These are phyloP conservation scores for Stylophora pistillata DNA, from an alignment of 64 coral and sea anemone species.

Conservation along the genomic window DNA sequence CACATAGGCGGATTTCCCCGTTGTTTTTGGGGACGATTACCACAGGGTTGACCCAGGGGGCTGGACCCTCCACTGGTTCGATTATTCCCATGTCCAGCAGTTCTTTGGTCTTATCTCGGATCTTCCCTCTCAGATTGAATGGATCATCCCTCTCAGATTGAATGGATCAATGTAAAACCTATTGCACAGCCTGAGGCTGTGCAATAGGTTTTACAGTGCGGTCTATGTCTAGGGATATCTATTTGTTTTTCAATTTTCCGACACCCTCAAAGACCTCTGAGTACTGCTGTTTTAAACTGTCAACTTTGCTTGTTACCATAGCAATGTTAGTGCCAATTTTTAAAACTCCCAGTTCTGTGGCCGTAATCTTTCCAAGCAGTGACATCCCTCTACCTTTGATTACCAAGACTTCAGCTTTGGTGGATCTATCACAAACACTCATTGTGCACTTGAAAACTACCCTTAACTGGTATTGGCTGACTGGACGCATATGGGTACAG, in stretches of 20 bases:
- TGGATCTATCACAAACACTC: background rate
- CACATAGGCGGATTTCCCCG: constrained; percentile 21
- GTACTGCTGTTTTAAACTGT: constrained; percentile 16
- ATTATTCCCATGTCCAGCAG: constrained; percentile 27
- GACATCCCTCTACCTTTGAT: constrained; percentile 24
- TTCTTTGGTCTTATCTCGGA: constrained; percentile 24
- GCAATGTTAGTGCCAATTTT: constrained; percentile 16
- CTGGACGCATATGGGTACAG: constrained; percentile 18
- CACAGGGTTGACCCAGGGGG: constrained; percentile 36
- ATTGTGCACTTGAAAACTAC: constrained; percentile 17
- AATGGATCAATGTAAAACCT: too few species aligned
- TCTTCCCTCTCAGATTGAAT: background rate
- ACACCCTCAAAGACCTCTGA: constrained; percentile 15
- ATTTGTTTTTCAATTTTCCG: constrained; percentile 2
- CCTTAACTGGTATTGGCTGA: constrained; percentile 26
- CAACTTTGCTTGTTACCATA: background rate
- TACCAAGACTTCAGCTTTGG: constrained; percentile 2
- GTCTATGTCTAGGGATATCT: constrained; percentile 19
- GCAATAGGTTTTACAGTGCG: constrained; percentile 15
- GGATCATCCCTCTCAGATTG: too few species aligned
- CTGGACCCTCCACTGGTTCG: constrained; percentile 39
- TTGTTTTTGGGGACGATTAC: constrained; percentile 32
- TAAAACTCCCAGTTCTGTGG: constrained; percentile 10
- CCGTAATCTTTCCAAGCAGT: constrained; percentile 24
- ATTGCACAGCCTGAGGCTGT: background rate